Conservation (phyloP, 1,140 invertebrate species). For the Drosophila pallidifrons region DNA sequence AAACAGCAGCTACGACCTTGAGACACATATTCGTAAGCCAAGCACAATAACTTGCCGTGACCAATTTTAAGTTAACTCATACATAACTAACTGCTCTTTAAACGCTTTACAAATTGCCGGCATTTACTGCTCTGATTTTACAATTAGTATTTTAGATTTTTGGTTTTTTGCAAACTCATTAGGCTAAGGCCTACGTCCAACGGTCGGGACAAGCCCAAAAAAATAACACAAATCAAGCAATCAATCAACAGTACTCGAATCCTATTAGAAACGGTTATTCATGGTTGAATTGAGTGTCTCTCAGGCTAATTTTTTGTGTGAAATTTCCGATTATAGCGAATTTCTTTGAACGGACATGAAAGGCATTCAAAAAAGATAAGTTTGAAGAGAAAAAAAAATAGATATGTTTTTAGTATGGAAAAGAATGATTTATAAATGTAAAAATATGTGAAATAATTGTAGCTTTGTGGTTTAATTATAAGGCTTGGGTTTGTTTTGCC, state of each 20-base stretch:
- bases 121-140: slow-evolving; percentile 19
- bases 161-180: slow-evolving; percentile 65
- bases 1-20: slow-evolving; percentile 60
- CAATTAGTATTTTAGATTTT: slow-evolving; percentile 5
- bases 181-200: slow-evolving; percentile 31
- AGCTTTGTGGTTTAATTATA: too few relatives aligned
- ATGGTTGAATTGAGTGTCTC: slow-evolving; percentile 5
- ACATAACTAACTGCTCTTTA: slow-evolving; percentile 32
- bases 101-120: slow-evolving; percentile 49
- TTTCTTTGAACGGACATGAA: neutral
- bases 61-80: slow-evolving; percentile 60
- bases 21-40: slow-evolving; percentile 57
- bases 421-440: too few relatives aligned
- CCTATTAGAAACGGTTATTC: slow-evolving; percentile 53
- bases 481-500: too few relatives aligned
- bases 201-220: slow-evolving; percentile 43
- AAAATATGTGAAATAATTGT: too few relatives aligned
- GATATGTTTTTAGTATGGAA: too few relatives aligned
- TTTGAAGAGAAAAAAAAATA: too few relatives aligned
- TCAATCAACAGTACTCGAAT: slow-evolving; percentile 60
- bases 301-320: neutral
- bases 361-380: neutral
- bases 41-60: slow-evolving; percentile 60
- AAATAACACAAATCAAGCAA: slow-evolving; percentile 49
- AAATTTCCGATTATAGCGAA: slow-evolving; percentile 6